Base-by-base conservation (phyloP, 1,140 invertebrate species). In the Diplogasteroides magnus region DNA sequence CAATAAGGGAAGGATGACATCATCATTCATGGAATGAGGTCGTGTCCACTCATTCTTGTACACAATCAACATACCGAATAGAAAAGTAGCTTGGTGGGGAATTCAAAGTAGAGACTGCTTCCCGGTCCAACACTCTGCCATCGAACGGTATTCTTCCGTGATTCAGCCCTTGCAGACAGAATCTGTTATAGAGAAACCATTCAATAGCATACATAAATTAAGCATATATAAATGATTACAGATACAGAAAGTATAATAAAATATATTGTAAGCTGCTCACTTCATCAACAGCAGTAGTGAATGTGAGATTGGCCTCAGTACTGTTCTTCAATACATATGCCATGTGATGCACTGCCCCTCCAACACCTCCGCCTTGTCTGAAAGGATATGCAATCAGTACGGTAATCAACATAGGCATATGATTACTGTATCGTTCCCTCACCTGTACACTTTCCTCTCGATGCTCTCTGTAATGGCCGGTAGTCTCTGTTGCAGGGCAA, bases 301-400 rank as follows among this genome's bases (percentile, higher is more conserved):
- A 78, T 15, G 62, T 27, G 55, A 78, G 59, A 31, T 75, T 67
- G 27, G 60, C 65, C 14, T 77, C 77, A 14, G 77, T 77, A 2
- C 74, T 72, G 63, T 78, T 78, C 14, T 67, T 56, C 32, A 78
- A 55, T 19, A 78, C 27, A 68, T 78, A 78, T 15, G 77, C 76
- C 31, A 78, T 58, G 68, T 78, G 77, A 67, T 78, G 73, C 3
- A 67, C 56, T n/a, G 74, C 3, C 6, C 61, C 59, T 25, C 69
- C 29, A 64, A 72, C 27, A 2, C 28, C 62, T 27, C 64, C 61
- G 19, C 63, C 61, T 6, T 56, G 28, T n/a, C 65, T 67, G 58
- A 64, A 61, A 27, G 58, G 13, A 11, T 11, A 6, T 48, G 19
- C 19, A 48, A 48, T 48, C 37, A 48, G 6, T 48, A 11, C 37